Evolutionary conservation across 2,888 invertebrate species (phyloP).

Genomic region (Drosophila mercatorum): DNA sequence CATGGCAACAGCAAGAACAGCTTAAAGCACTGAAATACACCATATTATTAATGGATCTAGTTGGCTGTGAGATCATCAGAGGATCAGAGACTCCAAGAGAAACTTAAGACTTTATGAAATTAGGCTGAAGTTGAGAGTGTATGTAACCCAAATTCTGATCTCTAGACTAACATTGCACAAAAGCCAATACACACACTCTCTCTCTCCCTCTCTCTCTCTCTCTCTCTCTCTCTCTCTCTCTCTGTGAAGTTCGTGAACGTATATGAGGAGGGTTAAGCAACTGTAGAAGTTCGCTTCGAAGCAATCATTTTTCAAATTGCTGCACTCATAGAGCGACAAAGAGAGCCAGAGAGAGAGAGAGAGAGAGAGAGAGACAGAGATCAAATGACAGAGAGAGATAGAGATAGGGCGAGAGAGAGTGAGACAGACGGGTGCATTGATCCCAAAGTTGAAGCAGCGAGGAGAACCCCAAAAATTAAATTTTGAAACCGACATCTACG

Average conservation of each 20-base stretch:
- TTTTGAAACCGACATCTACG: constrained; percentile 51
- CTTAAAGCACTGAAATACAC: too few relatives aligned
- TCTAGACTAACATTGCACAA: neutral
- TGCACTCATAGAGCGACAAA: constrained; percentile 18
- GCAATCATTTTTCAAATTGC: constrained; percentile 48
- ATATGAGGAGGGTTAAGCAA: constrained; percentile 5
- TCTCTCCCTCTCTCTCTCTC: neutral
- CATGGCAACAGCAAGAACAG: neutral
- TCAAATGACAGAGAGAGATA: neutral
- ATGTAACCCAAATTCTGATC: neutral
- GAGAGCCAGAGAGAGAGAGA: constrained; percentile 1
- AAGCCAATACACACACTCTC: neutral
- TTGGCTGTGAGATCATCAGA: neutral
- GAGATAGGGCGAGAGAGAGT: neutral
- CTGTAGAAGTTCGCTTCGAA: constrained; percentile 4
- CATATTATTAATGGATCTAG: neutral
- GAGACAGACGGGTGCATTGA: constrained; percentile 48
- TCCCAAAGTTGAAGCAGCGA: constrained; percentile 43
- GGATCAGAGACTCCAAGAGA: neutral
- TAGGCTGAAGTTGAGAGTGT: neutral
- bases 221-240: neutral
- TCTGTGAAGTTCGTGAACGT: too few relatives aligned
- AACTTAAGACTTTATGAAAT: neutral
- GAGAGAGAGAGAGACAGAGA: neutral
- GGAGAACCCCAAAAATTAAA: constrained; percentile 44